A percentile compares a stretch with the other conserved stretches of the same genome.
phyloP scores from a whole-genome alignment of 2,888 invertebrate species.

The Boloria euphrosyne region DNA sequence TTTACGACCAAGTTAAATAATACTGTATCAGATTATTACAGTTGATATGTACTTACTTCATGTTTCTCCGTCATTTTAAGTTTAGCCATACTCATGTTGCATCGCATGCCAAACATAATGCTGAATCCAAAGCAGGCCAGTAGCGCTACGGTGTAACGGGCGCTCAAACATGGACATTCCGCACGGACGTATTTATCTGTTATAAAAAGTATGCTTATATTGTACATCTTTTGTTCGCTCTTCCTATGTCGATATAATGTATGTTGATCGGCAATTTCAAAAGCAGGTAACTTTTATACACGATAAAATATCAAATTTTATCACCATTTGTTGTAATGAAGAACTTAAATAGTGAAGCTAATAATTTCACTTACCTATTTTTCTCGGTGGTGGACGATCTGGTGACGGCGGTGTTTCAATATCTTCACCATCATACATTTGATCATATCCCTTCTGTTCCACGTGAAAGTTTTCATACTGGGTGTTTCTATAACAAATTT shows the following conservation, averaged over 20 bases:
- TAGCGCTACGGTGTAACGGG: constrained; percentile 93
- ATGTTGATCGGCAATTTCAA: too few species aligned
- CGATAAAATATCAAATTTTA: too few species aligned
- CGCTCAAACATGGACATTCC: constrained; percentile 92
- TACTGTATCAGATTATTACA: too few species aligned
- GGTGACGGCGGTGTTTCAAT: constrained; percentile 91
- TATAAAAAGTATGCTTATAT: constrained; percentile 49
- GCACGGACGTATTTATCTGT: constrained; percentile 92
- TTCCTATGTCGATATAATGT: too few species aligned
- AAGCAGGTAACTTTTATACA: too few species aligned
- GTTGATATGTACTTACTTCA: constrained; percentile 57
- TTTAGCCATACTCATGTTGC: constrained; percentile 99
- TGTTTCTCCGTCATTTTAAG: constrained; percentile 87
- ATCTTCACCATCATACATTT: constrained; percentile 85
- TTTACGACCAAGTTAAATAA: too few species aligned
- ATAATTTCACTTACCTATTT: constrained; percentile 78
- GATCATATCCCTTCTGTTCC: constrained; percentile 81
- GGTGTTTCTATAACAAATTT: constrained; percentile 78
- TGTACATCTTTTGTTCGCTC: too few species aligned
- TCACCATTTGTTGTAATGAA: too few species aligned
- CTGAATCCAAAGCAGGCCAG: constrained; percentile 95
- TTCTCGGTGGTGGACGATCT: constrained; percentile 91
- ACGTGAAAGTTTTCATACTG: constrained; percentile 87
- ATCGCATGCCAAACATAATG: constrained; percentile 98
- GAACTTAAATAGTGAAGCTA: too few species aligned